Evolutionary conservation across 2,888 invertebrate species (phyloP).

Genomic region (Cheilosia urbana): DNA sequence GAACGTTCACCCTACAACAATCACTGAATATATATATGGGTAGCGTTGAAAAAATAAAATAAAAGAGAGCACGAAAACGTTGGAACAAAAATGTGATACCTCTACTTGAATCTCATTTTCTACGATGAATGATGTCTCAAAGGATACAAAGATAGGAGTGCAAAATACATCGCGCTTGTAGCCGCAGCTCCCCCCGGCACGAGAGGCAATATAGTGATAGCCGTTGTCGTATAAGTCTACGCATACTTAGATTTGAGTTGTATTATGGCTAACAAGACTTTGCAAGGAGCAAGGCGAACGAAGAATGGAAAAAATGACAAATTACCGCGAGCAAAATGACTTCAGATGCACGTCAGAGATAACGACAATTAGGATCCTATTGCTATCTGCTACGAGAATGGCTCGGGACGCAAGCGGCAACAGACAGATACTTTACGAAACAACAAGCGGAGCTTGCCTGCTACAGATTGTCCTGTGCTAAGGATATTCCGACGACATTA

Average conservation of each 20-base stretch:
- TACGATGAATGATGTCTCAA: conserved; percentile 38
- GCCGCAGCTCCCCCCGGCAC: background rate
- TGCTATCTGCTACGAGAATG: background rate
- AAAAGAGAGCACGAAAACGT: background rate
- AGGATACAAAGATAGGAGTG: conserved; percentile 11
- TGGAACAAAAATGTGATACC: conserved; percentile 27
- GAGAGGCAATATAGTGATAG: background rate
- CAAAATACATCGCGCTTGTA: conserved; percentile 16
- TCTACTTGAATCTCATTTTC: conserved; percentile 44
- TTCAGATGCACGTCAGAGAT: conserved; percentile 51
- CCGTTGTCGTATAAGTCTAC: conserved; percentile 24
- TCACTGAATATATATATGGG: background rate
- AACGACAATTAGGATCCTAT: conserved; percentile 49
- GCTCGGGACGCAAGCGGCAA: background rate
- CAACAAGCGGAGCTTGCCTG: background rate
- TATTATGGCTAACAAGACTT: conserved; percentile 15
- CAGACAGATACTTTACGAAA: background rate
- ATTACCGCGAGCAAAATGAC: conserved; percentile 50
- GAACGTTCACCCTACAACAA: conserved; percentile 44
- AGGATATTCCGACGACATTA: background rate
- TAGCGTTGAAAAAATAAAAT: background rate
- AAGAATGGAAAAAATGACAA: conserved; percentile 41
- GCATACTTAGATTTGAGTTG: conserved; percentile 22
- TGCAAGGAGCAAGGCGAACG: background rate
- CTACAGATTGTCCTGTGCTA: background rate